Evolutionary conservation across 2,113 vertebrate species (phyloP), one percentile per base, ranked within the genome.

Genomic region (Suricata suricatta): DNA sequence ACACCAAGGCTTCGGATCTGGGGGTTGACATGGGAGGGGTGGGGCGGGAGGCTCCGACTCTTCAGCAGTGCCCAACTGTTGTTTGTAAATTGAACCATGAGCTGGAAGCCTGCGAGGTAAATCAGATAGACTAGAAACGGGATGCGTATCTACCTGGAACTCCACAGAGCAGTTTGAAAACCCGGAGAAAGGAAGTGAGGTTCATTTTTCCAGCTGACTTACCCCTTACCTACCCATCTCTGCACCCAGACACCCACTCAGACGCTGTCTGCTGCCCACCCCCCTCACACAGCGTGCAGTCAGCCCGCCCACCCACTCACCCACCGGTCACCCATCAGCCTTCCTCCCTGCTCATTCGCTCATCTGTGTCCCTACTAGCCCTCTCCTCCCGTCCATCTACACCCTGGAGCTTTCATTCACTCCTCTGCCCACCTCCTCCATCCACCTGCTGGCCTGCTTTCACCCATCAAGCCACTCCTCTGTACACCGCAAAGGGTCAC

Each of bases 51-150:
- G 27, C 1, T 9, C 14, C 31, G 7, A 4, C 41, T 47, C 29
- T 0, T 29, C 3, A 1, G 41, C 47, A 17, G 41, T 7, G 15
- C 41, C 47, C 3, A 15, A 16, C 41, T 15, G 1, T 31, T 47
- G 12, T 47, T 17, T 47, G 27, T 47, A 77, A 33, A 33, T 3
- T 52, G 29, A 52, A 21, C 33, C 31, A 3, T 12, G 47, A 52
- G 31, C 76, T 19, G 17, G 76, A 21, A 31, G 31, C 66, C 17
- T 17, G 63, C 33, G 66, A 69, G 33, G 66, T n/a, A 29, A 64
- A 29, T 29, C 27, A 29, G 60, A 27, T 10, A 63, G 63, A 64
- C 27, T 29, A 64, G 63, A 64, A 64, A 29, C 63, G 10, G 10
- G 25, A 12, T 64, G 41, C 13, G 6, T 7, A 4, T 23, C 14